Evolutionary conservation across 53 echinoderm and acorn worm species (phyloP), one percentile per base, ranked within the genome.

Genomic region (Pentamera pediparva): DNA sequence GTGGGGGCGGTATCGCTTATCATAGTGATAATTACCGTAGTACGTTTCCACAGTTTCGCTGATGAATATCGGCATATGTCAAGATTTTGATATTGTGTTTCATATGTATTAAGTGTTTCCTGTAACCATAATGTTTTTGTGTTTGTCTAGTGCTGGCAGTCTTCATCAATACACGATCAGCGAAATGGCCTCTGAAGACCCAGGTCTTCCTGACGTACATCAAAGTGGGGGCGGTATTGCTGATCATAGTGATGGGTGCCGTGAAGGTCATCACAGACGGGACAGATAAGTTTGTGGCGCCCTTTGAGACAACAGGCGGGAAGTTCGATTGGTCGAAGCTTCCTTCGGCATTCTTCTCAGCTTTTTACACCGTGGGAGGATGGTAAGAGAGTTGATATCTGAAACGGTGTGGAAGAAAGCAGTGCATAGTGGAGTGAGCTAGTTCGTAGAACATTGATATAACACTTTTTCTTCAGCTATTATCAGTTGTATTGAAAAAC

Each of bases 71-170:
- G n/a, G n/a, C n/a, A n/a, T n/a, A n/a, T n/a, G n/a, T n/a, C n/a
- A n/a, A n/a, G n/a, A n/a, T n/a, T n/a, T n/a, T n/a, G n/a, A n/a
- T n/a, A n/a, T n/a, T n/a, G n/a, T n/a, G n/a, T n/a, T n/a, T n/a
- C n/a, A n/a, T n/a, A n/a, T n/a, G n/a, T n/a, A n/a, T n/a, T n/a
- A n/a, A n/a, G n/a, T n/a, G n/a, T n/a, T n/a, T n/a, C n/a, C n/a
- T n/a, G n/a, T n/a, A n/a, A n/a, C n/a, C n/a, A n/a, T n/a, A n/a
- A n/a, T n/a, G n/a, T n/a, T n/a, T n/a, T n/a, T n/a, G n/a, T n/a
- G n/a, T n/a, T n/a, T n/a, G n/a, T n/a, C n/a, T n/a, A 62, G 62
- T 62, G 33, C 62, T 62, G 11, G 36, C 35, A 17, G 62, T 62
- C 4, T 32, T 17, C 62, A 62, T 62, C 36, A 62, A 62, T 33